Percentiles rank a stretch among this genome's conserved stretches.
Evolutionary conservation across 2,797 vertebrate genomes (phyloP).

Genomic region (Fundulus diaphanus): DNA sequence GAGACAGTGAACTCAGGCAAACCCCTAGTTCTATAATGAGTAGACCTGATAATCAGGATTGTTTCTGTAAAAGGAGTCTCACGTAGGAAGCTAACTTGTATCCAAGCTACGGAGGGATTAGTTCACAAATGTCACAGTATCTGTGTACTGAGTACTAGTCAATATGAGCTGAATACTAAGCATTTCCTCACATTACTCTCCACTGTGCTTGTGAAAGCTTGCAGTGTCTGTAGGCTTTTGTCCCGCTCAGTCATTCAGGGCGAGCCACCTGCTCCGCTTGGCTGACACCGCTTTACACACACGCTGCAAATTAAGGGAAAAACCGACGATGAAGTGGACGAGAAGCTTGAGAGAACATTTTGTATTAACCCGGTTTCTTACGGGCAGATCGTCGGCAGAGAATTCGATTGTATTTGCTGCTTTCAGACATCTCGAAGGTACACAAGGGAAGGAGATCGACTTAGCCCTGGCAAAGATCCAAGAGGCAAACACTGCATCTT

Average conservation of each 20-base stretch:
- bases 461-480: constrained; percentile 53
- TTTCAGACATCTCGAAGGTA: constrained; percentile 52
- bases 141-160: constrained; percentile 61
- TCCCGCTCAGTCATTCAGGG: constrained; percentile 70
- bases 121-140: constrained; percentile 74
- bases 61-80: constrained; percentile 19
- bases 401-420: constrained; percentile 57
- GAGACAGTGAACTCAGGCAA: neutral
- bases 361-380: constrained; percentile 7
- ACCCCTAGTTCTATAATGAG: constrained; percentile 16
- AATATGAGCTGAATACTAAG: constrained; percentile 79
- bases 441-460: constrained; percentile 71
- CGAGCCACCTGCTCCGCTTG: constrained; percentile 74
- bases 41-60: constrained; percentile 28
- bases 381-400: neutral
- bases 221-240: constrained; percentile 74
- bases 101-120: constrained; percentile 59
- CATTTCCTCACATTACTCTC: constrained; percentile 72
- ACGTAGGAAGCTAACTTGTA: constrained; percentile 44
- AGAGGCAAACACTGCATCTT: constrained; percentile 65
- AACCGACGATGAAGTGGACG: constrained; percentile 32
- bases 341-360: constrained; percentile 2
- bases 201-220: constrained; percentile 72
- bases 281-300: constrained; percentile 53
- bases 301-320: constrained; percentile 28